phyloP scores from a whole-genome alignment of 2,888 invertebrate genomes.

The Eurois occulta region DNA sequence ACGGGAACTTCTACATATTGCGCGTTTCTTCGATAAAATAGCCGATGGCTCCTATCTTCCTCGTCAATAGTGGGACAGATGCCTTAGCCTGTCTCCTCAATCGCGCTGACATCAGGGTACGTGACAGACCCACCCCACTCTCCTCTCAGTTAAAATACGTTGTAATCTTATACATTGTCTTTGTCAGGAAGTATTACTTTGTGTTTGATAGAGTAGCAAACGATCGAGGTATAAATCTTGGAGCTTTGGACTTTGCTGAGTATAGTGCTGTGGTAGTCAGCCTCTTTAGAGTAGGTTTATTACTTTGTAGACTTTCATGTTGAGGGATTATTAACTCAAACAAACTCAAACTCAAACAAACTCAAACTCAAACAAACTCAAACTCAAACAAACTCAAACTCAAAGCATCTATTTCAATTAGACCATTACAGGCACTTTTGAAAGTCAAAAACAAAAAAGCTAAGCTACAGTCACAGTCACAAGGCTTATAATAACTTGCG shows the following conservation, averaged over 20 bases:
- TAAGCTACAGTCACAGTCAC: too few relatives aligned
- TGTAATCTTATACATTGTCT: constrained; percentile 21
- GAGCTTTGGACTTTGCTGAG: neutral
- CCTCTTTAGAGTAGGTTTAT: neutral
- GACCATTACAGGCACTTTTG: too few relatives aligned
- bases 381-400: too few relatives aligned
- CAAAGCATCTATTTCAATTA: too few relatives aligned
- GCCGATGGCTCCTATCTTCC: neutral
- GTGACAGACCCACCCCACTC: constrained; percentile 24
- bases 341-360: too few relatives aligned
- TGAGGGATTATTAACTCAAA: neutral
- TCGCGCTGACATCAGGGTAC: constrained; percentile 40
- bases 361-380: too few relatives aligned
- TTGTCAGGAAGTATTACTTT: constrained; percentile 15
- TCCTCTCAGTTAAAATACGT: constrained; percentile 26
- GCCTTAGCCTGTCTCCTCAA: constrained; percentile 12
- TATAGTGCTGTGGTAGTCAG: neutral
- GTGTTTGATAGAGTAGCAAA: neutral
- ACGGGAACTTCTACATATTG: too few relatives aligned
- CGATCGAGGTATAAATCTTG: neutral
- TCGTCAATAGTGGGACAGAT: neutral
- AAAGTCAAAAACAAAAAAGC: too few relatives aligned
- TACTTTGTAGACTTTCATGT: neutral
- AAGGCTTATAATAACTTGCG: too few relatives aligned
- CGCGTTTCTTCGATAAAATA: neutral